Percentiles rank a stretch among this genome's conserved stretches.
Conservation (phyloP, 2,113 vertebrate genomes). For the Merops nubicus region DNA sequence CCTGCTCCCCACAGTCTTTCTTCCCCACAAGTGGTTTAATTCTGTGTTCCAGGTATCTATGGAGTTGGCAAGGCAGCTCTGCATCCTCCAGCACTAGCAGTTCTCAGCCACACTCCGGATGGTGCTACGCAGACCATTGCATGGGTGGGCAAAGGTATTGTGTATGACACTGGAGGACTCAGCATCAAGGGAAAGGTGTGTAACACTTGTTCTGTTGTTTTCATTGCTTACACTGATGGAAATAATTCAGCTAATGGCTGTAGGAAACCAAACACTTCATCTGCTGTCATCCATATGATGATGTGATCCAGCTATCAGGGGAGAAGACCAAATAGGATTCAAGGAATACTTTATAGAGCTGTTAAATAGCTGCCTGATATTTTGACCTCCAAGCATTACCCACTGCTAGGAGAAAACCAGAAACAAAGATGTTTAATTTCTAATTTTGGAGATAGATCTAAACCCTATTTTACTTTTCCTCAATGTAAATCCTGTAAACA, state of each 20-base stretch:
- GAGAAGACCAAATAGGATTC: background rate
- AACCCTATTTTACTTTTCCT: background rate
- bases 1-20: background rate
- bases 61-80: conserved; percentile 95
- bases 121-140: conserved; percentile 97
- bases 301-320: background rate
- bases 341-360: background rate
- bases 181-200: conserved; percentile 98
- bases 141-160: conserved; percentile 98
- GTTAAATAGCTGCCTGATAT: background rate
- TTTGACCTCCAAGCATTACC: background rate
- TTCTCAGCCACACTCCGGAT: conserved; percentile 92
- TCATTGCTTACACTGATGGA: background rate
- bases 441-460: background rate
- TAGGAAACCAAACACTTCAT: background rate
- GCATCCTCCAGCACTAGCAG: conserved; percentile 89
- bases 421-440: background rate
- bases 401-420: background rate
- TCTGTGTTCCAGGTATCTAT: conserved; percentile 85
- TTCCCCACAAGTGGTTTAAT: background rate
- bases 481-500: background rate
- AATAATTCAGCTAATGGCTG: background rate
- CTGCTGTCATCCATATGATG: background rate
- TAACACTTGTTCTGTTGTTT: background rate
- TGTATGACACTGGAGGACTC: conserved; percentile 97